Percentiles rank a stretch among this genome's conserved stretches.
phyloP scores from a whole-genome alignment of 2,113 vertebrate genomes.

The Pterophyllum scalare region DNA sequence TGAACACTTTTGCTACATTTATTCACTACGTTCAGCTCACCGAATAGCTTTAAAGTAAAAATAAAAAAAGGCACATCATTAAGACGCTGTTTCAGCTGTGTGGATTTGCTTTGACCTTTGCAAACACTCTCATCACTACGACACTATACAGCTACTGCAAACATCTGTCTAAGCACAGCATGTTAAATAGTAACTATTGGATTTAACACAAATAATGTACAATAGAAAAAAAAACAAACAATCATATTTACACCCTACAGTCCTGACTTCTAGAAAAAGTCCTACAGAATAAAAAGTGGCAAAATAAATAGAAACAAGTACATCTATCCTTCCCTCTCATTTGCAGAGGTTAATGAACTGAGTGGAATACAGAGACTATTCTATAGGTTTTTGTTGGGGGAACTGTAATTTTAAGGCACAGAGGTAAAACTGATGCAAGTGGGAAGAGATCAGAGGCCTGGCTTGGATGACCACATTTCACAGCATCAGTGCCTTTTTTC shows the following conservation, averaged over 20 bases:
- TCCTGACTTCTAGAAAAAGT: slow-evolving; percentile 25
- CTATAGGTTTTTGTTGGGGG: background rate
- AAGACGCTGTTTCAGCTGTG: slow-evolving; percentile 27
- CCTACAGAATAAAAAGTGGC: slow-evolving; percentile 16
- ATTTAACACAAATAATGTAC: slow-evolving; percentile 59
- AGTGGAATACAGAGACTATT: background rate
- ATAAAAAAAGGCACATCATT: slow-evolving; percentile 70
- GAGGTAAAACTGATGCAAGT: background rate
- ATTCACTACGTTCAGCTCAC: slow-evolving; percentile 32
- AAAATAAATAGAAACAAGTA: slow-evolving; percentile 2
- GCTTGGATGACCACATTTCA: background rate
- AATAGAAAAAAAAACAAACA: slow-evolving; percentile 3
- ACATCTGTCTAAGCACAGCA: slow-evolving; percentile 45
- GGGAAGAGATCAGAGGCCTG: background rate
- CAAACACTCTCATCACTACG: slow-evolving; percentile 40
- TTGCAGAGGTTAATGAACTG: background rate
- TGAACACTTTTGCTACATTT: slow-evolving; percentile 22
- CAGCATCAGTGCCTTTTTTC: background rate
- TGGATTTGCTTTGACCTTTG: slow-evolving; percentile 22
- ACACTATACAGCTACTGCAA: slow-evolving; percentile 57
- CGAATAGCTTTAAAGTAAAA: slow-evolving; percentile 29
- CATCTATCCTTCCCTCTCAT: background rate
- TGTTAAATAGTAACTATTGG: slow-evolving; percentile 57
- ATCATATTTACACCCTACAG: slow-evolving; percentile 64
- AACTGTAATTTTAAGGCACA: slow-evolving; percentile 48